phyloP scores from a whole-genome alignment of 2,888 invertebrate species.

The Eristalinus aeneus region DNA sequence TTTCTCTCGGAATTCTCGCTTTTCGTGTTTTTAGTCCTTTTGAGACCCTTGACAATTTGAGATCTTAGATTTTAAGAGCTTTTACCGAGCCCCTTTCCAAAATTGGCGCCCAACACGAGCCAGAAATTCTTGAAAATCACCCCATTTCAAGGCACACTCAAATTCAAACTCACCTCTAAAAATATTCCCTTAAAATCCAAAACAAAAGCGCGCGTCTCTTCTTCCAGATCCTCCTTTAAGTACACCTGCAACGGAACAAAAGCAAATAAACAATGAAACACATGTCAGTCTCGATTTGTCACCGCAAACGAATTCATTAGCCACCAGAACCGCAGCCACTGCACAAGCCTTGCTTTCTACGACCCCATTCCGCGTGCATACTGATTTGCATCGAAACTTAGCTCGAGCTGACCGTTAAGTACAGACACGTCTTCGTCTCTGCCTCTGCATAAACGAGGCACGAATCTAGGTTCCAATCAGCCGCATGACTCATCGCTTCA shows the following conservation, averaged over 20 bases:
- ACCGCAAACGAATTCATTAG: neutral
- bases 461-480: neutral
- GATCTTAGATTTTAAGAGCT: too few species aligned
- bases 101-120: too few species aligned
- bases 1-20: too few species aligned
- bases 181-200: neutral
- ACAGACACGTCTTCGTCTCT: neutral
- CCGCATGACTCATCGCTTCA: neutral
- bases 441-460: neutral
- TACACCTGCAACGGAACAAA: slow-evolving; percentile 1
- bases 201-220: neutral
- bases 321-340: neutral
- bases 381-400: neutral
- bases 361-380: neutral
- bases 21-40: too few species aligned
- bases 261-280: neutral
- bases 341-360: neutral
- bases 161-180: neutral
- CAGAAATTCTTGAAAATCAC: too few species aligned
- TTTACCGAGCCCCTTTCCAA: too few species aligned
- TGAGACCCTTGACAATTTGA: too few species aligned
- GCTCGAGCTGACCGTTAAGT: neutral
- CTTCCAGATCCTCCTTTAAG: neutral
- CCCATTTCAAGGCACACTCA: too few species aligned
- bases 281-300: neutral